Percentiles rank a stretch among this genome's conserved stretches.
phyloP scores from a whole-genome alignment of 2,797 vertebrate genomes.

The Sebastes minor region DNA sequence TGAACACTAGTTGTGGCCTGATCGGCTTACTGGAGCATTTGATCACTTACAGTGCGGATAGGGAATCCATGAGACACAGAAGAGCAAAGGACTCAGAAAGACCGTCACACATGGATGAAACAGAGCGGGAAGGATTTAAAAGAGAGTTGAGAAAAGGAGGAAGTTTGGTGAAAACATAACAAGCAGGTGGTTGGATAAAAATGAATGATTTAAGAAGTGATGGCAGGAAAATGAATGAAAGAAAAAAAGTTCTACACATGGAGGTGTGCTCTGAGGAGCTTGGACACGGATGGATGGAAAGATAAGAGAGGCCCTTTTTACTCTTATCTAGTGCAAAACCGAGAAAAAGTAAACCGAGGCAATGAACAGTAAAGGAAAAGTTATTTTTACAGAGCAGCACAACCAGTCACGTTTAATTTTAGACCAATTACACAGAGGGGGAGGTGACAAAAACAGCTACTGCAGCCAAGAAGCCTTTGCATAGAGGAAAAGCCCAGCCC shows the following conservation, averaged over 20 bases:
- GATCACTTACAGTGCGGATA: conserved; percentile 33
- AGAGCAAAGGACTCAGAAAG: conserved; percentile 13
- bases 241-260: conserved; percentile 6
- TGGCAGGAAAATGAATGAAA: conserved; percentile 3
- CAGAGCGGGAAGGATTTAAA: conserved; percentile 28
- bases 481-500: background rate
- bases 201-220: conserved; percentile 14
- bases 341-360: conserved; percentile 21
- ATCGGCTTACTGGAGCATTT: conserved; percentile 46
- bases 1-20: conserved; percentile 40
- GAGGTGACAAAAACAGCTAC: conserved; percentile 4
- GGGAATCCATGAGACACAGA: conserved; percentile 21
- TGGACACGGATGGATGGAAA: conserved; percentile 25
- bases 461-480: background rate
- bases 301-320: conserved; percentile 8
- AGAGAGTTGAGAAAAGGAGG: conserved; percentile 15
- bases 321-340: background rate
- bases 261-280: background rate
- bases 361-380: background rate
- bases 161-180: conserved; percentile 9
- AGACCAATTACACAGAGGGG: conserved; percentile 6
- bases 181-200: conserved; percentile 19
- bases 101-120: conserved; percentile 24
- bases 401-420: conserved; percentile 7
- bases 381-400: background rate